Conservation (phyloP, 2,797 vertebrate species). For the Carapus acus region DNA sequence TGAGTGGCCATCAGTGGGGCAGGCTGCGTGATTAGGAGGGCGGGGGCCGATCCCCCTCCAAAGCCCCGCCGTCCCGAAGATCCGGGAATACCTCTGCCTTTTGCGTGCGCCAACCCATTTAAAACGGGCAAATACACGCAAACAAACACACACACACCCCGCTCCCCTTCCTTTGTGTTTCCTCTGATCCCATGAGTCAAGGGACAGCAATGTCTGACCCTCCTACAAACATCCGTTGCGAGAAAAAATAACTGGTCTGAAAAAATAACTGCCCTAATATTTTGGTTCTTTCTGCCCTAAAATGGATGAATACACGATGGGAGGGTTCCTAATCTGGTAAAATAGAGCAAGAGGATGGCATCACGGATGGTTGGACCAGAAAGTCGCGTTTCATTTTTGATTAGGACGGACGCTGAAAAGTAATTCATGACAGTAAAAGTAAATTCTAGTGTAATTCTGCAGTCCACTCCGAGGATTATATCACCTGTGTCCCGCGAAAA, state of each 20-base stretch:
- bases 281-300: not conserved
- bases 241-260: not conserved
- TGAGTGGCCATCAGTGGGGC: constrained; percentile 6
- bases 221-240: not conserved
- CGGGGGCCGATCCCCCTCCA: constrained; percentile 51
- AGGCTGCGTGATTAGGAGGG: constrained; percentile 20
- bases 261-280: not conserved
- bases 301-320: too few relatives aligned
- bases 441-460: too few relatives aligned
- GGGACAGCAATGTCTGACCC: constrained; percentile 12
- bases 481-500: not conserved
- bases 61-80: constrained; percentile 18
- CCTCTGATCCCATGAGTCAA: constrained; percentile 29
- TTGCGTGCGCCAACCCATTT: constrained; percentile 4
- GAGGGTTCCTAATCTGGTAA: too few relatives aligned
- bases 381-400: too few relatives aligned
- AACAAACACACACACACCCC: constrained; percentile 28
- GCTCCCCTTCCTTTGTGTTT: constrained; percentile 46
- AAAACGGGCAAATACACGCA: constrained; percentile 17
- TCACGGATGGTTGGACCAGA: too few relatives aligned
- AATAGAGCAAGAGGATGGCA: too few relatives aligned
- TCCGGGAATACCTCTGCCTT: constrained; percentile 38
- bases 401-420: too few relatives aligned
- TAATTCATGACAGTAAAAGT: too few relatives aligned
- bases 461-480: not conserved